These are phyloP conservation scores for Poecilia gillii DNA, from an alignment of 2,797 vertebrate genomes.

Conservation along the genomic window DNA sequence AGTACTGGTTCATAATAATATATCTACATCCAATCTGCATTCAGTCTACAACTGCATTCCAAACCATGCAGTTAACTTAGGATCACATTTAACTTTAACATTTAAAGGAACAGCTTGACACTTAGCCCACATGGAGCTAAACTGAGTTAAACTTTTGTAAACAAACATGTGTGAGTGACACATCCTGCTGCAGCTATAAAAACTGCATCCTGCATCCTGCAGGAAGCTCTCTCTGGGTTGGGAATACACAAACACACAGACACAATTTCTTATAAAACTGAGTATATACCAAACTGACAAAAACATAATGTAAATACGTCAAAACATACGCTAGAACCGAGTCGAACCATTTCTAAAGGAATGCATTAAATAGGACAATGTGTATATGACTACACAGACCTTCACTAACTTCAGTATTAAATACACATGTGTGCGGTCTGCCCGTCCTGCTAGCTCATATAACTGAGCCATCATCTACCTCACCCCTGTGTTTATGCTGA, in stretches of 20 bases:
- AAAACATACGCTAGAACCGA: not conserved
- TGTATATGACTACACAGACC: not conserved
- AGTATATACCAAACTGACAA: not conserved
- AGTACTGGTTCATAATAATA: not conserved
- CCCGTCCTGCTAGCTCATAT: constrained; percentile 9
- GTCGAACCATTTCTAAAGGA: not conserved
- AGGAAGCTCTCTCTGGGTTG: constrained; percentile 29
- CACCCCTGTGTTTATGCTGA: constrained; percentile 36
- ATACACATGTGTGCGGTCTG: constrained; percentile 13
- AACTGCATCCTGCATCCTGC: constrained; percentile 37
- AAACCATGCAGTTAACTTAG: constrained; percentile 32
- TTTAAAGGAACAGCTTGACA: constrained; percentile 22
- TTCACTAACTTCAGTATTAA: constrained; percentile 4
- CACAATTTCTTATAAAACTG: constrained; percentile 10
- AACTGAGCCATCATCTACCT: constrained; percentile 30
- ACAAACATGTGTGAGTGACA: constrained; percentile 17
- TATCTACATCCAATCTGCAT: not conserved
- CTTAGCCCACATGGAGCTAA: constrained; percentile 31
- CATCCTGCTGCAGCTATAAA: constrained; percentile 50
- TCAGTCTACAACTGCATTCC: constrained; percentile 30
- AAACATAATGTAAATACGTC: constrained; percentile 2
- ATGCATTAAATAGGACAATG: not conserved
- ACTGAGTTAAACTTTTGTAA: constrained; percentile 21
- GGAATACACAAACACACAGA: constrained; percentile 16
- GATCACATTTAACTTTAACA: constrained; percentile 41